These are phyloP conservation scores for Holothuria leucospilota DNA, from an alignment of 53 echinoderm and acorn worm genomes.

Conservation along the genomic window DNA sequence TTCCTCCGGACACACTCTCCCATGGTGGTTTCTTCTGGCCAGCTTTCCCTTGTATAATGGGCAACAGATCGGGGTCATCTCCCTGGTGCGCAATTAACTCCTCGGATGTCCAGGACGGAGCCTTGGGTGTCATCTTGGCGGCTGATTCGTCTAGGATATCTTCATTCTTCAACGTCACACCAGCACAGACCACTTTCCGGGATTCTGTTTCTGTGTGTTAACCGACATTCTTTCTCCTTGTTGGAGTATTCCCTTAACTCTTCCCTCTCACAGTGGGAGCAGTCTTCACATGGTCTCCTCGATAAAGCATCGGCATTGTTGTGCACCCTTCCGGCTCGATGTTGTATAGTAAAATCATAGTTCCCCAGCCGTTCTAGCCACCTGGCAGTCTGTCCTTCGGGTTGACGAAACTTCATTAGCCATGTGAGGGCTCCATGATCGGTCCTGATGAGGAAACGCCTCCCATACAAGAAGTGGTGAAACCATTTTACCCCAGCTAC, in stretches of 20 bases:
- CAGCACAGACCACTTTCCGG: no score
- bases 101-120: no score
- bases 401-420: background rate
- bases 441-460: background rate
- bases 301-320: background rate
- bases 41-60: background rate
- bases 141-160: no score
- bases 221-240: no score
- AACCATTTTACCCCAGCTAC: background rate
- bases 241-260: no score
- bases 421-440: background rate
- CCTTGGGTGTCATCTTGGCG: no score
- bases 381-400: background rate
- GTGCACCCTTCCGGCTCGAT: conserved; percentile 2
- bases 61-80: no score
- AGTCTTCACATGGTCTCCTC: background rate
- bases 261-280: background rate
- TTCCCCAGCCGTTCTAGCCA: background rate
- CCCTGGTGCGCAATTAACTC: no score
- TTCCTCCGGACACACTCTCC: background rate
- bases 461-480: background rate
- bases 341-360: background rate
- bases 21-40: background rate
- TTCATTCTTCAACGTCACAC: no score
- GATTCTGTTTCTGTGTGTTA: no score